A percentile compares a stretch with the other conserved stretches of the same genome.
These are phyloP conservation scores for Ernsta delagoae DNA, from an alignment of 2,888 invertebrate species.

Conservation along the genomic window DNA sequence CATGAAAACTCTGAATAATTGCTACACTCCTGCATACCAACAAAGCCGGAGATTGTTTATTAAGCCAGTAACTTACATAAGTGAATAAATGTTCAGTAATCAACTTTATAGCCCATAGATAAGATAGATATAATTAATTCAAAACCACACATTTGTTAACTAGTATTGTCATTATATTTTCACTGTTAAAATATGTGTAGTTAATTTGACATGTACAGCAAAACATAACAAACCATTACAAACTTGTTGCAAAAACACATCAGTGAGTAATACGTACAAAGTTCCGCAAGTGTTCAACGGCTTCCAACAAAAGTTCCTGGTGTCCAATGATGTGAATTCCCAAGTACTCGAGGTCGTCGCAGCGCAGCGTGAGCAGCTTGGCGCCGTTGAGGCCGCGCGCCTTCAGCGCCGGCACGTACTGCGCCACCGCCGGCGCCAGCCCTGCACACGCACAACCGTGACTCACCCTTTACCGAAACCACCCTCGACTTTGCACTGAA, in stretches of 20 bases:
- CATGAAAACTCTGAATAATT: too few species aligned
- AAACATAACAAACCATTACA: too few species aligned
- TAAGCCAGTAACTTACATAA: too few species aligned
- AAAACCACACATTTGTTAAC: too few species aligned
- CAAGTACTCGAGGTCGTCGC: constrained; percentile 94
- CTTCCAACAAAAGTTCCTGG: constrained; percentile 96
- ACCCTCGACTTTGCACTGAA: neutral
- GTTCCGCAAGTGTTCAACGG: constrained; percentile 94
- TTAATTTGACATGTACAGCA: too few species aligned
- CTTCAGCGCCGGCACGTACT: constrained; percentile 92
- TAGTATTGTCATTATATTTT: too few species aligned
- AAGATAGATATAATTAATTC: too few species aligned
- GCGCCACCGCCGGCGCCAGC: constrained; percentile 90
- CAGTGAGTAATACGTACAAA: constrained; percentile 87
- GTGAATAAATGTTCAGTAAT: too few species aligned
- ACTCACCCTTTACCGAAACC: constrained; percentile 47
- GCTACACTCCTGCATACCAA: too few species aligned
- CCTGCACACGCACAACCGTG: constrained; percentile 78
- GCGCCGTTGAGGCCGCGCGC: constrained; percentile 93
- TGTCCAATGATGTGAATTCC: constrained; percentile 95
- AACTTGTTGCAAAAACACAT: neutral
- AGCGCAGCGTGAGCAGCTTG: constrained; percentile 92
- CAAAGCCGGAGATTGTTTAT: too few species aligned
- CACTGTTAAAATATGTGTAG: too few species aligned
- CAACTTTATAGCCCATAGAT: too few species aligned